Base-by-base conservation (phyloP, 2,797 vertebrate genomes). In the Cephalopachus bancanus region DNA sequence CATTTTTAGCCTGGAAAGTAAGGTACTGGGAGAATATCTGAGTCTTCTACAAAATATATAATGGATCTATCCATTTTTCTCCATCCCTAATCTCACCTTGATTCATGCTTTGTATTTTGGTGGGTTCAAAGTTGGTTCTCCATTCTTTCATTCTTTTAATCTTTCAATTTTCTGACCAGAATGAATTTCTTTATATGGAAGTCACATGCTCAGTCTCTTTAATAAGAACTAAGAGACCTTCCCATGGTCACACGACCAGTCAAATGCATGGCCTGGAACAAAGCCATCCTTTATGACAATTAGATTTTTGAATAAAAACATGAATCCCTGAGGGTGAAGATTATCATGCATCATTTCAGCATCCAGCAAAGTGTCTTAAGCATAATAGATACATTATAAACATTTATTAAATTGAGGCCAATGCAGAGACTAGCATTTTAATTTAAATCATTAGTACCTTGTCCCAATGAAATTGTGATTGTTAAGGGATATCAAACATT, bases 371-470 rank as follows among this genome's bases (percentile, higher is more conserved):
- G 15, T 33, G 2, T 8, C 49, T n/a, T 76, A 12, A 26, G 3
- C 49, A 44, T 28, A 57, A 33, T 16, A 86, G 57, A 12, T 64
- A 16, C 53, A 62, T 75, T 78, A 79, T 55, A 92, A 96, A 86
- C 85, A 91, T 26, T 75, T 59, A 84, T 81, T 90, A 83, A 94
- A 88, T 57, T 83, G 33, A 75, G 85, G 59, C 83, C 65, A 94
- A 92, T 64, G 59, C 8, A 10, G 10, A 89, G 11, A 76, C 28
- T 53, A 86, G 22, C 51, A 94, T 92, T 60, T 96, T 91, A 83
- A 92, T 93, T 92, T 90, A 95, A 91, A 67, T 76, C 83, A 90
- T 85, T 79, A 64, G 33, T 75, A 88, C 44, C 57, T 83, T 51
- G 7, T 22, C 33, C 5, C 15, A 16, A 5, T 26, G 87, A 90